A percentile compares a stretch with the other conserved stretches of the same genome.
phyloP scores from a whole-genome alignment of 2,113 vertebrate species.

The Podiceps cristatus region DNA sequence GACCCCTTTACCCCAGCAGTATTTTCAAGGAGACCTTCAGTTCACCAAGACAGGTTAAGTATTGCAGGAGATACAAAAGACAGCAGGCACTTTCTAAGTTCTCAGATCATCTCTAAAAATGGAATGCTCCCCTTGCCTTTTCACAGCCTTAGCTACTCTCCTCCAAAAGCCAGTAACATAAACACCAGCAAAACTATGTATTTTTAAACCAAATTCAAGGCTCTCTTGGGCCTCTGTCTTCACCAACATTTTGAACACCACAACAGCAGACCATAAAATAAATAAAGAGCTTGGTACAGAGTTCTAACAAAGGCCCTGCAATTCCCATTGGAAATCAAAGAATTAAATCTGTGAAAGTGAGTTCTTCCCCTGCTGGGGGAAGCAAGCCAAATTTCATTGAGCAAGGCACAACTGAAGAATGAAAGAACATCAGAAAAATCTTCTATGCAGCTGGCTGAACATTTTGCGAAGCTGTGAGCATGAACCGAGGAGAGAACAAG shows the following conservation, averaged over 20 bases:
- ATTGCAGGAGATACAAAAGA: background rate
- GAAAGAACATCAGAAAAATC: slow-evolving; percentile 31
- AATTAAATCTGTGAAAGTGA: slow-evolving; percentile 43
- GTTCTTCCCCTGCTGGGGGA: slow-evolving; percentile 16
- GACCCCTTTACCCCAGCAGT: background rate
- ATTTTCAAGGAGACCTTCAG: background rate
- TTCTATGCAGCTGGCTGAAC: slow-evolving; percentile 37
- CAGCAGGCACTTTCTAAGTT: background rate
- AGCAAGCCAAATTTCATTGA: slow-evolving; percentile 42
- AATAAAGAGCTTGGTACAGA: slow-evolving; percentile 29
- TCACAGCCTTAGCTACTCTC: background rate
- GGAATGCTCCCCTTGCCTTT: background rate
- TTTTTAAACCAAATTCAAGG: slow-evolving; percentile 2
- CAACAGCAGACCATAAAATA: slow-evolving; percentile 47
- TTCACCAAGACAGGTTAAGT: background rate
- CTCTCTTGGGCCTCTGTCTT: background rate
- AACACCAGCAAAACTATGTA: background rate
- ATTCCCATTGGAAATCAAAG: slow-evolving; percentile 21
- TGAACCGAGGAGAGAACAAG: background rate
- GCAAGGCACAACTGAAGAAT: slow-evolving; percentile 29
- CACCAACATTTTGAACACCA: slow-evolving; percentile 31
- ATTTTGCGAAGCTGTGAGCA: background rate
- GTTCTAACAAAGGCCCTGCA: slow-evolving; percentile 16
- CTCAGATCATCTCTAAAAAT: background rate
- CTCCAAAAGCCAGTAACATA: background rate